Base-by-base conservation (phyloP, 1,140 invertebrate species). In the Babylonia areolata region DNA sequence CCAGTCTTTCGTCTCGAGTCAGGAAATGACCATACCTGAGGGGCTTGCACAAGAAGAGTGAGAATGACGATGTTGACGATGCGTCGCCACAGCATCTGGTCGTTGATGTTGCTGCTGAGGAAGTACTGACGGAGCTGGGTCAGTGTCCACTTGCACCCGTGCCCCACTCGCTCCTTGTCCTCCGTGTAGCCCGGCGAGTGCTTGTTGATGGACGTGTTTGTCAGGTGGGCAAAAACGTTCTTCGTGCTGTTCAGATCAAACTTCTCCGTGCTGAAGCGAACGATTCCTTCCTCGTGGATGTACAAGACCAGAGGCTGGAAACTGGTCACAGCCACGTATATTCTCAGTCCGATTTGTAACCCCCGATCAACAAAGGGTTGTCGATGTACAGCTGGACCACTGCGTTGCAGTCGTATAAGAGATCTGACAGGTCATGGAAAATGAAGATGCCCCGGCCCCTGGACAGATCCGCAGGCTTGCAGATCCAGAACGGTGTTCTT, bases 181-280 rank as follows among this genome's bases (percentile, higher is more conserved):
- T 96, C 96, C 0, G 96, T 96, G 91, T 97, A 98, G 5, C 96
- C 95, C 1, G 97, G 97, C 42, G 95, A 97, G 93, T 96, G 95
- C 95, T 96, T 98, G 95, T 97, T 98, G 91, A 96, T 96, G 88
- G 96, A 98, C 73, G 97, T 97, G 93, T 99, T 98, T 1, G 98
- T 98, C 40, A 98, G 94, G 94, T 99, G 98, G 17, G 97, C 96
- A 93, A 97, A 98, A 88, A 97, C 96, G 92, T 98, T 98, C 86
- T 97, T 96, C 64, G 98, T 92, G 79, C 80, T 84, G 90, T 97
- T 96, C 0, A 96, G 96, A 93, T 97, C 96, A 92, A 97, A 98
- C 89, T 97, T 96, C 87, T 96, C 97, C 1, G 97, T 98, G 1
- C 97, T 97, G 93, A 98, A 98, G 91, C 97, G 96, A 84, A 92